phyloP scores from a whole-genome alignment of 2,888 invertebrate species.

The Apodemia zela region DNA sequence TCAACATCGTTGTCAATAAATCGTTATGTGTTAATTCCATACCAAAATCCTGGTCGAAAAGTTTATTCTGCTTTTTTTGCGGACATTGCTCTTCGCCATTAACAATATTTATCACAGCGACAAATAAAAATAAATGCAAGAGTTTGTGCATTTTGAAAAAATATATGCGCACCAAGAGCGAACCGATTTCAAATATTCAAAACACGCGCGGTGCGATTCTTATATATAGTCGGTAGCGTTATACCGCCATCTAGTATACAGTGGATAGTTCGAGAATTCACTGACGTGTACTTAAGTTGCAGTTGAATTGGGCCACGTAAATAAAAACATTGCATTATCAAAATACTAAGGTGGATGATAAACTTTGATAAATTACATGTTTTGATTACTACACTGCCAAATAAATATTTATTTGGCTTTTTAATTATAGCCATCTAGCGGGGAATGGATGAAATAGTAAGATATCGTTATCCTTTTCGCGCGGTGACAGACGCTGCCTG shows the following conservation, averaged over 20 bases:
- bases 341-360: neutral
- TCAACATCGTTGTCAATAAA: constrained; percentile 46
- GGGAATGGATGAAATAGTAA: constrained; percentile 24
- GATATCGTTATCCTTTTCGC: constrained; percentile 20
- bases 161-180: neutral
- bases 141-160: constrained; percentile 28
- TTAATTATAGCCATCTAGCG: constrained; percentile 29
- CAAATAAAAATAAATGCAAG: constrained; percentile 21
- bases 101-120: constrained; percentile 23
- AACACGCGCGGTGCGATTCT: constrained; percentile 29
- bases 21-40: constrained; percentile 57
- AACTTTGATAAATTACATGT: neutral
- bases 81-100: constrained; percentile 36
- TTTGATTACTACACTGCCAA: neutral
- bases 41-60: constrained; percentile 54
- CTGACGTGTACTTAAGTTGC: constrained; percentile 24
- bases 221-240: constrained; percentile 45
- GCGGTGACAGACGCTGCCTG: constrained; percentile 8
- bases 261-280: constrained; percentile 47
- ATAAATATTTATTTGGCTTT: constrained; percentile 1
- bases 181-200: constrained; percentile 24
- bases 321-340: neutral
- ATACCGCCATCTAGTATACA: constrained; percentile 48
- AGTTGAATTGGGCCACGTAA: constrained; percentile 28
- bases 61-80: constrained; percentile 35